Conservation (phyloP, 2,888 invertebrate genomes). For the Phytoseiulus persimilis region DNA sequence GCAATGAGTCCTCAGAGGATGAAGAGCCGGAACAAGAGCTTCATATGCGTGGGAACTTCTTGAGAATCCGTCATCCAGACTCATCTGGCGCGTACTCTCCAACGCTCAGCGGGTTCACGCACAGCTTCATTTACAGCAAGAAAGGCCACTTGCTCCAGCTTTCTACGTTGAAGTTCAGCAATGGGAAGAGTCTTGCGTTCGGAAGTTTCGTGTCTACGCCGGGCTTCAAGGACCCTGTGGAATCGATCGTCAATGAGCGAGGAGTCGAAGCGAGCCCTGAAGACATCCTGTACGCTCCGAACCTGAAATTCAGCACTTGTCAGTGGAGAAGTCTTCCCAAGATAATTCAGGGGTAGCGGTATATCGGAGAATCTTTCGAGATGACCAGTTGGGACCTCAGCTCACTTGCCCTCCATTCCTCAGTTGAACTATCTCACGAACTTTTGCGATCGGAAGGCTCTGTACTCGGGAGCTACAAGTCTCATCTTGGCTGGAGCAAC, state of each 20-base stretch:
- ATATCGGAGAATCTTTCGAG: too few species aligned
- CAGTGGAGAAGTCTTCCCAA: background rate
- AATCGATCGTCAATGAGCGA: background rate
- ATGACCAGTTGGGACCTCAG: background rate
- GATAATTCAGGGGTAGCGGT: too few species aligned
- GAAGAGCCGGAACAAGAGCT: background rate
- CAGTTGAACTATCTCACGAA: slow-evolving; percentile 18
- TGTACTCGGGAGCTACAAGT: background rate
- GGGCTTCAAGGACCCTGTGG: slow-evolving; percentile 9
- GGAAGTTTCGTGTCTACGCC: background rate
- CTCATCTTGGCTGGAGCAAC: slow-evolving; percentile 19
- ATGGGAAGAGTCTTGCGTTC: background rate
- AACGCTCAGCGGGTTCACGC: background rate
- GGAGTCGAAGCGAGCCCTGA: slow-evolving; percentile 6
- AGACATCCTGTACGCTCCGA: background rate
- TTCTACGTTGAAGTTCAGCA: background rate
- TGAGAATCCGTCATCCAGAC: slow-evolving; percentile 21
- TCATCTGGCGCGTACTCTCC: background rate
- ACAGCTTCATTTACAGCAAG: slow-evolving; percentile 10
- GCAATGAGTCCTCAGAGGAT: too few species aligned
- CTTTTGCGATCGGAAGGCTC: background rate
- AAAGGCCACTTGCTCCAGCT: slow-evolving; percentile 21
- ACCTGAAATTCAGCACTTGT: slow-evolving; percentile 11
- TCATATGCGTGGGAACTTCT: slow-evolving; percentile 8
- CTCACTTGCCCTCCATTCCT: background rate